phyloP scores from a whole-genome alignment of 1,140 invertebrate species.

The Arctopsyche grandis region DNA sequence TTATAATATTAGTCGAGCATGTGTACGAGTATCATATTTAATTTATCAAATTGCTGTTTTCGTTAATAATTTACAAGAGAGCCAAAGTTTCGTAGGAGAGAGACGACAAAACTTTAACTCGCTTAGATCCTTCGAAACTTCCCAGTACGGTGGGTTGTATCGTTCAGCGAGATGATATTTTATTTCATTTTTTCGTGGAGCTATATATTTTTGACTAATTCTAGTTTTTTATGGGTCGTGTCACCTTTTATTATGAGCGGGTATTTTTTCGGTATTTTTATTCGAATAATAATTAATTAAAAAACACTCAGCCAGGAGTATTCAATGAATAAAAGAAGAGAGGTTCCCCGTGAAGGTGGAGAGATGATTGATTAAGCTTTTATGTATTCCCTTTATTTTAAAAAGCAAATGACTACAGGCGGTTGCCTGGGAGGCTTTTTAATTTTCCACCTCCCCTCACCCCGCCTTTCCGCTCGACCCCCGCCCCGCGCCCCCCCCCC shows the following conservation, averaged over 20 bases:
- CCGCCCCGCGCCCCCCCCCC: background rate
- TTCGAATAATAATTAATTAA: conserved; percentile 51
- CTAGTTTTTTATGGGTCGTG: background rate
- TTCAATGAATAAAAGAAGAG: conserved; percentile 53
- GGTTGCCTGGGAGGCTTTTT: conserved; percentile 44
- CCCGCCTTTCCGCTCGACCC: background rate
- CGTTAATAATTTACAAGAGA: conserved; percentile 18
- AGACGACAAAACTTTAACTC: conserved; percentile 25
- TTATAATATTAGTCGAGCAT: background rate
- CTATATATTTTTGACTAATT: background rate
- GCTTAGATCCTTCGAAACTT: conserved; percentile 7
- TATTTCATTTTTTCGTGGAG: background rate
- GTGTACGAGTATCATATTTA: conserved; percentile 17
- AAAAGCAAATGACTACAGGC: conserved; percentile 52
- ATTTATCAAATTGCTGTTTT: conserved; percentile 22
- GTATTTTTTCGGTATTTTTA: conserved; percentile 18
- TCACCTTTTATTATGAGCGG: conserved; percentile 27
- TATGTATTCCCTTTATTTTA: conserved; percentile 54
- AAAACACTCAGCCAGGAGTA: conserved; percentile 46
- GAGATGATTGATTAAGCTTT: conserved; percentile 55
- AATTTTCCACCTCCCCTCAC: conserved; percentile 30
- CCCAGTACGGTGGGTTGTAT: background rate
- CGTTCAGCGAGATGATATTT: background rate
- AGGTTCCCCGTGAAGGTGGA: conserved; percentile 34
- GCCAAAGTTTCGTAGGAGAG: background rate